Percentiles rank a stretch among this genome's conserved stretches.
These are phyloP conservation scores for Panulirus ornatus DNA, from an alignment of 1,140 invertebrate species.

Conservation along the genomic window DNA sequence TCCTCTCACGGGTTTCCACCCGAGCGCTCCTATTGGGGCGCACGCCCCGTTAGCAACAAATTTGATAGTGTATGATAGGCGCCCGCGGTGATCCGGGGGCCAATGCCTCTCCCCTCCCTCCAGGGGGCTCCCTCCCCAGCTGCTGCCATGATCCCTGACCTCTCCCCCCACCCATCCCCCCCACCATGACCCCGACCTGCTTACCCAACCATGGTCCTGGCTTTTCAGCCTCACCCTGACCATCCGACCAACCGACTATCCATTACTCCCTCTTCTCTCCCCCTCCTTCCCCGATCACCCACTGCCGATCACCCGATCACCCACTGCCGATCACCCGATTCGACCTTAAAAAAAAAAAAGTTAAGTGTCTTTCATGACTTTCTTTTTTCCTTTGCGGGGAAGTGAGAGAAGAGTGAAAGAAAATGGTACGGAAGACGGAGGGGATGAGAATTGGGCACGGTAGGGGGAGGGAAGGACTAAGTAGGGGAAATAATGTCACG, in stretches of 20 bases:
- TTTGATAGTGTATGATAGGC: slow-evolving; percentile 43
- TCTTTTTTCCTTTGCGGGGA: too few species aligned
- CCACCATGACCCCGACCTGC: neutral
- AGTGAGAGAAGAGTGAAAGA: too few species aligned
- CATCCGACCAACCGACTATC: neutral
- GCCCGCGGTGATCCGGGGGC: slow-evolving; percentile 3
- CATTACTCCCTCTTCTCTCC: neutral
- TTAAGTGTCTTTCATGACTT: too few species aligned
- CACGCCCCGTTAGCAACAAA: slow-evolving; percentile 38
- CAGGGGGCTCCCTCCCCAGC: neutral
- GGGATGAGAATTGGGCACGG: too few species aligned
- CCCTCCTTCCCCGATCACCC: neutral
- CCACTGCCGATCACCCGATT: too few species aligned
- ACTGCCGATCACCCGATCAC: too few species aligned
- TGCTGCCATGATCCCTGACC: neutral
- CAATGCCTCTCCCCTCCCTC: slow-evolving; percentile 1
- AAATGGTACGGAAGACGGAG: too few species aligned
- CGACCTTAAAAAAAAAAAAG: too few species aligned
- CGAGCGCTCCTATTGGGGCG: neutral
- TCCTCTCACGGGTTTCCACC: slow-evolving; percentile 16
- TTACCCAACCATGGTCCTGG: neutral
- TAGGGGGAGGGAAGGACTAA: too few species aligned
- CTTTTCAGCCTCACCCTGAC: neutral
- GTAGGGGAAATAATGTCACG: too few species aligned
- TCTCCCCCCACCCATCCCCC: neutral